These are phyloP conservation scores for Hepsetus odoe DNA, from an alignment of 2,113 vertebrate species.

Conservation along the genomic window DNA sequence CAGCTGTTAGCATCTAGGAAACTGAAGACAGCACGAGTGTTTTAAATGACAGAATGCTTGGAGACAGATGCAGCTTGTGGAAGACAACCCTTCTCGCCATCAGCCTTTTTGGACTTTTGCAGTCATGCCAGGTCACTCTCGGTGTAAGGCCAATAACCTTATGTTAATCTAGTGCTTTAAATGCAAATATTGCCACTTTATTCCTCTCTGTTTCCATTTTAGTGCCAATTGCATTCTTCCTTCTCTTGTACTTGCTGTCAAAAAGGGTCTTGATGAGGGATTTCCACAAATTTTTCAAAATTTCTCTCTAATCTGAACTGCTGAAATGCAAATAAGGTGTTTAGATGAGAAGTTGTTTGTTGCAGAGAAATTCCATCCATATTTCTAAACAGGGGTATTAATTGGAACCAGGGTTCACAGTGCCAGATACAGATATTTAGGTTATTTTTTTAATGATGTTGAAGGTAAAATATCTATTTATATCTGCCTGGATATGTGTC, in stretches of 20 bases:
- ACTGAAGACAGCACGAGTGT: too few relatives aligned
- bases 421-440: not conserved
- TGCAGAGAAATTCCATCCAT: not conserved
- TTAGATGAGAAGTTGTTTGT: not conserved
- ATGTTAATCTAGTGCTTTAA: not conserved
- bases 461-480: too few relatives aligned
- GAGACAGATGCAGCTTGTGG: conserved; percentile 19
- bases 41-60: conserved; percentile 42
- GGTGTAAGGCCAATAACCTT: not conserved
- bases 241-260: too few relatives aligned
- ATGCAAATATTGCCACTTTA: not conserved
- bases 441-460: not conserved
- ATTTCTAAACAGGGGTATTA: not conserved
- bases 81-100: conserved; percentile 47
- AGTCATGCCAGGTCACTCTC: conserved; percentile 63
- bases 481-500: too few relatives aligned
- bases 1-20: not conserved
- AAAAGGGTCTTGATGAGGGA: too few relatives aligned
- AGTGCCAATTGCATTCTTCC: not conserved
- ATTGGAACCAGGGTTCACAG: not conserved
- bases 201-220: too few relatives aligned
- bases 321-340: not conserved
- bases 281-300: too few relatives aligned
- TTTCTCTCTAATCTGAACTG: too few relatives aligned
- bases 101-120: conserved; percentile 54